phyloP scores from a whole-genome alignment of 2,888 invertebrate genomes.

The Hirtodrosophila duncani region DNA sequence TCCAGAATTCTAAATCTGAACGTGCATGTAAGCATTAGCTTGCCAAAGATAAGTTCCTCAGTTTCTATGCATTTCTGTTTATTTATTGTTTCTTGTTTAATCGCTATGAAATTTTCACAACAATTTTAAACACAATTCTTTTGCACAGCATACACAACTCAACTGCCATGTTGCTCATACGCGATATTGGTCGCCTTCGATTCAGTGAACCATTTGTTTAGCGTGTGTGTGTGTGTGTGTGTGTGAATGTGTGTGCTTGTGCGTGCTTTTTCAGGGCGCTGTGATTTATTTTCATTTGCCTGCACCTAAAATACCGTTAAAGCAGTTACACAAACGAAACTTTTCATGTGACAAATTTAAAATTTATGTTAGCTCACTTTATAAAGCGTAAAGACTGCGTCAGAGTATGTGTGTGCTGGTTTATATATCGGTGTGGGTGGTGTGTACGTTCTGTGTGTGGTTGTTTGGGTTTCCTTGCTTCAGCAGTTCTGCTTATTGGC shows the following conservation, averaged over 20 bases:
- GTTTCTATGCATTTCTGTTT: too few species aligned
- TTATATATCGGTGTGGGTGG: not conserved
- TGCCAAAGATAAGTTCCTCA: too few species aligned
- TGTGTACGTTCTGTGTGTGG: constrained; percentile 1
- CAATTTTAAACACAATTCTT: too few species aligned
- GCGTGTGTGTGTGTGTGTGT: not conserved
- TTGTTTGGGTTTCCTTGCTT: constrained; percentile 31
- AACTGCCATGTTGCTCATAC: constrained; percentile 27
- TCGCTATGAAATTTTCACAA: too few species aligned
- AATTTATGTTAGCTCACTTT: constrained; percentile 59
- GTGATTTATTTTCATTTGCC: constrained; percentile 63
- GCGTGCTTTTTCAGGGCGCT: not conserved
- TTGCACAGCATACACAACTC: not conserved
- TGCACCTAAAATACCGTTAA: constrained; percentile 57
- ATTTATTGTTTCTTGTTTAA: too few species aligned
- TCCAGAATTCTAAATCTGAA: too few species aligned
- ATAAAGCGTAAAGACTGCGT: constrained; percentile 44
- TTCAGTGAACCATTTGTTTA: constrained; percentile 3
- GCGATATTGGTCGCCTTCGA: constrained; percentile 14
- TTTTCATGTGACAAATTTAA: constrained; percentile 52
- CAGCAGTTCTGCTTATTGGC: constrained; percentile 5
- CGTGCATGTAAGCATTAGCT: too few species aligned
- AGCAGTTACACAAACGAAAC: constrained; percentile 43
- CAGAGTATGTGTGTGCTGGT: constrained; percentile 11
- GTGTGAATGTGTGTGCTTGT: constrained; percentile 9